Base-by-base conservation (phyloP, 2,888 invertebrate species). In the Dasypogon diadema region DNA sequence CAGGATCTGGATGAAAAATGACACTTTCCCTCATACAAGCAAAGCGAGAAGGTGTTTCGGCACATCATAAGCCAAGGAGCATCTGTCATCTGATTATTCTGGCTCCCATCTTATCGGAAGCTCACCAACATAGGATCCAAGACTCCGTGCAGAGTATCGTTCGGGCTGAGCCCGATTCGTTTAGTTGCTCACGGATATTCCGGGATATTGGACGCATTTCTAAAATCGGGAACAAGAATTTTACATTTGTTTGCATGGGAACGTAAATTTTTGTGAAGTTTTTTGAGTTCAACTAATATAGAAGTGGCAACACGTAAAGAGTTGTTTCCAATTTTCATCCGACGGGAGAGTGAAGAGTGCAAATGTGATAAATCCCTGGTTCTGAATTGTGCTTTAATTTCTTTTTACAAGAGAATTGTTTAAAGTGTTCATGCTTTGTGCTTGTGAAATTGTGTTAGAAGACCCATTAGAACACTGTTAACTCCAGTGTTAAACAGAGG, bases 1-100 rank as follows among this genome's bases (percentile, higher is more conserved):
- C 65, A n/a, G 65, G 24, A 65, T 65, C 65, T 24, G 65, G 46
- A 65, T 65, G 65, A 65, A 65, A 65, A 65, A 65, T 65, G 65
- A 65, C 65, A 42, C 21, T 46, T 46, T 22, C 24, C 42, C 65
- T 46, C 37, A 56, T 6, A 3, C 24, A 24, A 56, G 56, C 21
- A 26, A 6, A 37, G 46, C 46, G 14, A 24, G 14, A 22, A 14
- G 46, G 37, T 42, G 42, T 65, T 65, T 65, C 65, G 48, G 24
- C 65, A 65, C 65, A 65, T 65, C 65, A 65, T 46, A 65, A 65
- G 65, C 65, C 65, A 65, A 65, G 46, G 65, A 48, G 65, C 65
- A 65, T 65, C 65, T 65, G 65, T 65, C 65, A 65, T 65, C 65
- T 65, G 26, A 48, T 21, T 16, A 65, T 65, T 46, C 48, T 48